These are phyloP conservation scores for Zhuqinia jingwanae DNA, from an alignment of 2,888 invertebrate genomes.

Conservation along the genomic window DNA sequence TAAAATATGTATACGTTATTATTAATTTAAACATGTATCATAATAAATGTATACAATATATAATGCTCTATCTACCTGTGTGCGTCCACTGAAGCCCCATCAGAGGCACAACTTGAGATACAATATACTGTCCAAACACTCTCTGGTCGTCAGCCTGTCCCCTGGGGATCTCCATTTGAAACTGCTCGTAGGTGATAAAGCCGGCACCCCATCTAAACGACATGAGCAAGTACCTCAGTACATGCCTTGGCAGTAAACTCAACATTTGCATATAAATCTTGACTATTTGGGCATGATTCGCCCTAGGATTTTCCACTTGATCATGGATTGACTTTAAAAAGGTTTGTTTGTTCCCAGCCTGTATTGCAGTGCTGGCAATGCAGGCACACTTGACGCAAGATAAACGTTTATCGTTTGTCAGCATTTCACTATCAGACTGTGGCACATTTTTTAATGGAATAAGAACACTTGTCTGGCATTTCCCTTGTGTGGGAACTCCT, in stretches of 20 bases:
- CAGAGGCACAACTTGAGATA: constrained; percentile 70
- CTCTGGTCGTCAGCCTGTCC: constrained; percentile 14
- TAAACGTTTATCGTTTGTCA: constrained; percentile 51
- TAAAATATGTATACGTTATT: no score
- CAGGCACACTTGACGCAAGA: constrained; percentile 52
- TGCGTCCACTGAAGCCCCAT: constrained; percentile 71
- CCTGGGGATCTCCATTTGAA: constrained; percentile 32
- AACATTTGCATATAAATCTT: constrained; percentile 46
- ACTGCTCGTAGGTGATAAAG: constrained; percentile 55
- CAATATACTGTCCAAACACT: constrained; percentile 63
- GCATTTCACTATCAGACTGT: background rate
- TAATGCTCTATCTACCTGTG: no score
- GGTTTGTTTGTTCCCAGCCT: constrained; percentile 4
- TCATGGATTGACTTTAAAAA: constrained; percentile 7
- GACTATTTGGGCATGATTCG: constrained; percentile 32
- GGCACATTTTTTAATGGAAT: constrained; percentile 46
- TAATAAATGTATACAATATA: no score
- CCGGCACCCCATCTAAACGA: constrained; percentile 63
- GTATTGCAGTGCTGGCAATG: constrained; percentile 10
- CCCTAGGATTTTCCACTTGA: background rate
- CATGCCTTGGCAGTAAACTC: constrained; percentile 67
- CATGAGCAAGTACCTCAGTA: constrained; percentile 64
- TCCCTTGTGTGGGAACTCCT: constrained; percentile 52
- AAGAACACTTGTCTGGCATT: constrained; percentile 65
- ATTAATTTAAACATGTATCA: no score